phyloP scores from a whole-genome alignment of 2,113 vertebrate species.

The Hepsetus odoe region DNA sequence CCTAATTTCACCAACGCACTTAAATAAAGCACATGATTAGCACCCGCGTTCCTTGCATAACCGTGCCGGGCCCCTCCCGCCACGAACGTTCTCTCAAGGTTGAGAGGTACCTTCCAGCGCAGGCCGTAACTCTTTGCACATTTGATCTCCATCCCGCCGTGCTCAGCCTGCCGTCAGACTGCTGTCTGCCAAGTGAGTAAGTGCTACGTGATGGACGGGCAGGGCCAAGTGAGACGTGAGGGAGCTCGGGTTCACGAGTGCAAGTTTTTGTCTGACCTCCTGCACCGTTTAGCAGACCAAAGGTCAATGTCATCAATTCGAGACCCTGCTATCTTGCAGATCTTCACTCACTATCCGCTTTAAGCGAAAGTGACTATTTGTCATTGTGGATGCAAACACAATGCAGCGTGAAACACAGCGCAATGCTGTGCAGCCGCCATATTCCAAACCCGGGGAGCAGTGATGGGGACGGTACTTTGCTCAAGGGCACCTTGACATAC shows the following conservation, averaged over 20 bases:
- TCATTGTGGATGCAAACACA: too few species aligned
- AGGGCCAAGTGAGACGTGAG: constrained; percentile 72
- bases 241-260: constrained; percentile 57
- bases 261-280: background rate
- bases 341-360: too few species aligned
- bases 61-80: constrained; percentile 38
- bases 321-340: too few species aligned
- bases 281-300: background rate
- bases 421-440: too few species aligned
- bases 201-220: constrained; percentile 75
- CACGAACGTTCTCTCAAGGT: constrained; percentile 65
- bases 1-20: too few species aligned
- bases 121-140: constrained; percentile 71
- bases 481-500: too few species aligned
- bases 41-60: constrained; percentile 2
- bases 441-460: too few species aligned
- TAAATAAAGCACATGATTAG: constrained; percentile 2
- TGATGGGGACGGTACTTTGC: too few species aligned
- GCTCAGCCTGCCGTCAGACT: constrained; percentile 75
- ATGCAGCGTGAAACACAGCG: too few species aligned
- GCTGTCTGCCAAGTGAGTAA: constrained; percentile 75
- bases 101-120: constrained; percentile 52
- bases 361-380: too few species aligned
- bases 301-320: too few species aligned
- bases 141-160: constrained; percentile 76